phyloP scores from a whole-genome alignment of 2,113 vertebrate genomes.

The Columbina picui region DNA sequence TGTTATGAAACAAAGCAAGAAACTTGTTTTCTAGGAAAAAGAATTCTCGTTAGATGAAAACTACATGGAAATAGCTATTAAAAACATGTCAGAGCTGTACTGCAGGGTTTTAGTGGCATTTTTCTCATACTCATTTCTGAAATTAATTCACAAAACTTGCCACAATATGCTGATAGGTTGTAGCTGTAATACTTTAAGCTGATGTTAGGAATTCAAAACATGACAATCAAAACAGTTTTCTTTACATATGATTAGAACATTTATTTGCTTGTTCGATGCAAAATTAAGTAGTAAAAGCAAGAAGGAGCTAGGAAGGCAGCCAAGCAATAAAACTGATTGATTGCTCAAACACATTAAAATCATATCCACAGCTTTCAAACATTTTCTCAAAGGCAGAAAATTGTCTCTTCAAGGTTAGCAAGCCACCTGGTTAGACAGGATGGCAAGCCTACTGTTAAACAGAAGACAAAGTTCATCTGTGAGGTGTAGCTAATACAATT shows the following conservation, averaged over 20 bases:
- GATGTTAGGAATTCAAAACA: conserved; percentile 55
- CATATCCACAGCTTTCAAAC: conserved; percentile 37
- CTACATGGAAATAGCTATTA: neutral
- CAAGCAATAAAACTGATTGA: conserved; percentile 60
- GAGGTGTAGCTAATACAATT: neutral
- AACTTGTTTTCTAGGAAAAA: neutral
- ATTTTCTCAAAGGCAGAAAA: conserved; percentile 56
- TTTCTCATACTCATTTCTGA: neutral
- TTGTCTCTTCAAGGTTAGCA: conserved; percentile 13
- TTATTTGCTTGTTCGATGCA: conserved; percentile 22
- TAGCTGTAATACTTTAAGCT: conserved; percentile 27
- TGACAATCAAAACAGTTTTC: conserved; percentile 44
- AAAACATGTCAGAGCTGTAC: conserved; percentile 1
- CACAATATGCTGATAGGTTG: conserved; percentile 39
- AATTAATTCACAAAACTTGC: conserved; percentile 54
- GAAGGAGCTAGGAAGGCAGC: conserved; percentile 35
- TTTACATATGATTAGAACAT: conserved; percentile 24
- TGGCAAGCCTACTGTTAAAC: neutral
- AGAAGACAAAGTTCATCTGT: neutral
- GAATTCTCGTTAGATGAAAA: neutral
- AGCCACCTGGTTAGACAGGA: conserved; percentile 25
- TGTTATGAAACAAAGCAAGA: neutral
- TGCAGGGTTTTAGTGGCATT: conserved; percentile 13
- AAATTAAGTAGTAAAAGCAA: conserved; percentile 56
- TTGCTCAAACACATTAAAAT: conserved; percentile 43